phyloP scores from a whole-genome alignment of 92 coral and sea anemone species.

The Diadumene lineata region DNA sequence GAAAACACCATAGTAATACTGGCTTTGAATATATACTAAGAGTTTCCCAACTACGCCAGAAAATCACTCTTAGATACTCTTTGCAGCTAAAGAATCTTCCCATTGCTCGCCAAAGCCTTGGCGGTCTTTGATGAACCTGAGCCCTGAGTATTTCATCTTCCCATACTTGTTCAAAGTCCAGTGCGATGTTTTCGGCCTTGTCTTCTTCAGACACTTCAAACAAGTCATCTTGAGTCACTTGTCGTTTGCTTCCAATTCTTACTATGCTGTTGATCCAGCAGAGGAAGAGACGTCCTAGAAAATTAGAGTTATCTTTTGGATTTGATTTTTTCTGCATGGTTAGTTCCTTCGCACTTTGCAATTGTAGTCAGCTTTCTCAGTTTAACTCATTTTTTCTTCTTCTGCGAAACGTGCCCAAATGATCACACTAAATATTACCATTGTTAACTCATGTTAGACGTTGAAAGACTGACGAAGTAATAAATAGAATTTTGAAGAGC shows the following conservation, averaged over 20 bases:
- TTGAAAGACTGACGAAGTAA: too few relatives aligned
- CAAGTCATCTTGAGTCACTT: conserved; percentile 29
- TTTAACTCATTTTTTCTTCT: too few relatives aligned
- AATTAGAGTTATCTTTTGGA: conserved; percentile 27
- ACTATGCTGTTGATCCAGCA: conserved; percentile 33
- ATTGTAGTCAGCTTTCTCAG: too few relatives aligned
- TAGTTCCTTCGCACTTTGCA: not conserved
- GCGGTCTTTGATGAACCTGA: not conserved
- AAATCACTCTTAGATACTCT: not conserved
- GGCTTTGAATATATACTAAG: not conserved
- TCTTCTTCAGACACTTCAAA: conserved; percentile 32
- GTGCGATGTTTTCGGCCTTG: conserved; percentile 17
- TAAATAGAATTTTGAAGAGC: too few relatives aligned
- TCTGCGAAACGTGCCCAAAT: too few relatives aligned
- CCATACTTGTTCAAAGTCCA: conserved; percentile 23
- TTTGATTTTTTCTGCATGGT: conserved; percentile 2
- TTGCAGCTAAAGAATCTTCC: not conserved
- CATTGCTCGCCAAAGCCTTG: conserved; percentile 38
- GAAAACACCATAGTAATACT: conserved; percentile 20
- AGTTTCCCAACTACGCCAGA: conserved; percentile 1
- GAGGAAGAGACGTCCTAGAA: conserved; percentile 21
- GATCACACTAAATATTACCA: too few relatives aligned
- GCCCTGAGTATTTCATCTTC: conserved; percentile 15
- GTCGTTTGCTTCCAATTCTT: conserved; percentile 32
- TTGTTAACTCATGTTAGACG: too few relatives aligned